Base-by-base conservation (phyloP, 2,888 invertebrate species). In the Diadromus collaris region DNA sequence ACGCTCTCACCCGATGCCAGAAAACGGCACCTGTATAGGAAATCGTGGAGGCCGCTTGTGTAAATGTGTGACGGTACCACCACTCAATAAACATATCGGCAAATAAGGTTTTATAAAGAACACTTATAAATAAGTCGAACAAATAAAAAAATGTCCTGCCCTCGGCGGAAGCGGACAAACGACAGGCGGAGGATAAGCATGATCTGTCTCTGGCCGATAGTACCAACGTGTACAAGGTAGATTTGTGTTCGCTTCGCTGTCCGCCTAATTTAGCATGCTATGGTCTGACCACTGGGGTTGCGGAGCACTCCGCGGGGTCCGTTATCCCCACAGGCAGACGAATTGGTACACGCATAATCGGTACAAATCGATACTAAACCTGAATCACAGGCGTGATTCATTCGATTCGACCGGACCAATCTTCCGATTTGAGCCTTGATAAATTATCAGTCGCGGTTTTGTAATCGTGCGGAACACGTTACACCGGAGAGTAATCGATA, bases 301-400 rank as follows among this genome's bases (percentile, higher is more conserved):
- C 72, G 41, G 24, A 69, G 38, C 61, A 38, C 44, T 44, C 54
- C 56, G 46, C 54, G 27, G 34, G 38, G 54, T 63, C 38, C 64
- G 32, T 41, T 56, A 56, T 56, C 41, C 64, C 27, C 34, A 60
- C 54, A 32, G 68, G 19, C 65, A 41, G 54, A 68, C 75, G 68
- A 56, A 71, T 68, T 58, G 78, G 29, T 79, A 68, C 61, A 71
- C 44, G 70, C 69, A 74, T 78, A 78, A 78, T 78, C 78, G 51
- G 48, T 61, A 48, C 41, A 58, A 76, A 79, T 79, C 63, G 75
- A 75, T 68, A 54, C 32, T 21, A 34, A 67, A 58, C 24, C 48
- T 24, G 70, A 29, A 16, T 29, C 27, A 56, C 41, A 56, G 41
- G 24, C 41, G 68, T 56, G 41, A 70, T 38, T 74, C 44, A 24